These are phyloP conservation scores for Zeus faber DNA, from an alignment of 2,113 vertebrate genomes.

Conservation along the genomic window DNA sequence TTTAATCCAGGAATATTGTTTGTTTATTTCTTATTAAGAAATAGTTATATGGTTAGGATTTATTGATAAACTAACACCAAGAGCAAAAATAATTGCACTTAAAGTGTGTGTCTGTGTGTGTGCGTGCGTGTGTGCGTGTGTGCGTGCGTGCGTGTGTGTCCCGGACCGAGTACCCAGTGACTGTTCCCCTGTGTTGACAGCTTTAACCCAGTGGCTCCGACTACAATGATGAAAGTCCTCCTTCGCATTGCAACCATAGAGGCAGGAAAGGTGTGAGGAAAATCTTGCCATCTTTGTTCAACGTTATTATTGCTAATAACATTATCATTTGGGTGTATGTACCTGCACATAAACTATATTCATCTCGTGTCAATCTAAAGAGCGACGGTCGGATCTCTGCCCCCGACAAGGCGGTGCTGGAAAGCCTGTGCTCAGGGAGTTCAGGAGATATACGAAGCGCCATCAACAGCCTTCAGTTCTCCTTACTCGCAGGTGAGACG, in stretches of 20 bases:
- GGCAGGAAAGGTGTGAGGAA: conserved; percentile 77
- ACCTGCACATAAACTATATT: background rate
- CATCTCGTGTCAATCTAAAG: conserved; percentile 62
- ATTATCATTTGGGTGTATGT: background rate
- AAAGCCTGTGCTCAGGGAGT: conserved; percentile 85
- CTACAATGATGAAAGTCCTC: conserved; percentile 90
- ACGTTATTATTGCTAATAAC: background rate
- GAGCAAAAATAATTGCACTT: too few species aligned
- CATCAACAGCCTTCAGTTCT: conserved; percentile 95
- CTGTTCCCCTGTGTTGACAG: conserved; percentile 75
- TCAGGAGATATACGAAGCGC: conserved; percentile 94
- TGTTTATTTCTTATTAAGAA: too few species aligned
- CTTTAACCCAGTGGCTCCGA: conserved; percentile 95
- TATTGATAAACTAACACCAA: too few species aligned
- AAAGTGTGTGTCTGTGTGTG: too few species aligned
- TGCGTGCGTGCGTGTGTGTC: too few species aligned
- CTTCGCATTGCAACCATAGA: conserved; percentile 80
- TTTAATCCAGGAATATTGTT: too few species aligned
- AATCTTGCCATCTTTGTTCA: background rate
- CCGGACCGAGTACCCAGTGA: too few species aligned
- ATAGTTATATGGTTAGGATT: too few species aligned
- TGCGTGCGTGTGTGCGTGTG: too few species aligned
- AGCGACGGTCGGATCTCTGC: conserved; percentile 69
- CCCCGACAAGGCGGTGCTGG: conserved; percentile 77
- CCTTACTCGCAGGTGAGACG: conserved; percentile 77